These are phyloP conservation scores for Lanistes nyassanus DNA, from an alignment of 1,140 invertebrate species.

Conservation along the genomic window DNA sequence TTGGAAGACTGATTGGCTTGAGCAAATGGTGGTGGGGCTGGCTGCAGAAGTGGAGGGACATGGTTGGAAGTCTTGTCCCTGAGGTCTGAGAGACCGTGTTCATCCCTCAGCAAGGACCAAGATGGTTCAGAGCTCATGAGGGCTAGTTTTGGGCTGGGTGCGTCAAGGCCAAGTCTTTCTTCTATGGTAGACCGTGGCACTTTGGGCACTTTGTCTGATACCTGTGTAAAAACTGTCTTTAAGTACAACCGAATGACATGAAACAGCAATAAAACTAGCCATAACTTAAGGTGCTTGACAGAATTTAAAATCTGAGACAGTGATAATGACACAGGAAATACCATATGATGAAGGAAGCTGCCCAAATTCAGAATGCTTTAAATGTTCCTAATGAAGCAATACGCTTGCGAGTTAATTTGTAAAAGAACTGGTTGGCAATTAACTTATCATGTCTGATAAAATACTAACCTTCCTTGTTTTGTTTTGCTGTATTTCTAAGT, in stretches of 20 bases:
- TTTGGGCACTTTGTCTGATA: slow-evolving; percentile 52
- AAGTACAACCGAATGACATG: too few relatives aligned
- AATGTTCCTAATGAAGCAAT: too few relatives aligned
- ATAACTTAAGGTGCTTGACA: too few relatives aligned
- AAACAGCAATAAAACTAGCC: too few relatives aligned
- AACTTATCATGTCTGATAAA: not conserved
- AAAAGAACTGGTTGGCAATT: too few relatives aligned
- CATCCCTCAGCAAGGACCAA: slow-evolving; percentile 10
- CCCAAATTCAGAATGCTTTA: too few relatives aligned
- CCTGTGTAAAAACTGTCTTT: slow-evolving; percentile 29
- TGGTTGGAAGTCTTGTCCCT: slow-evolving; percentile 14
- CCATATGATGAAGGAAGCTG: too few relatives aligned
- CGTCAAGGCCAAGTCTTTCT: slow-evolving; percentile 52
- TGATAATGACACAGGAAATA: too few relatives aligned
- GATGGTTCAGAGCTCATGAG: not conserved
- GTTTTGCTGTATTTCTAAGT: slow-evolving; percentile 43
- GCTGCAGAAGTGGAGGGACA: slow-evolving; percentile 36
- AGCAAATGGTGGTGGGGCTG: slow-evolving; percentile 13
- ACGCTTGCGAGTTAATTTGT: too few relatives aligned
- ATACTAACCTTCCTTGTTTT: slow-evolving; percentile 46
- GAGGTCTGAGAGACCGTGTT: slow-evolving; percentile 11
- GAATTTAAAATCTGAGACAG: too few relatives aligned
- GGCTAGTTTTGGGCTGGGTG: slow-evolving; percentile 32
- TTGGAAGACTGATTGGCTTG: slow-evolving; percentile 2
- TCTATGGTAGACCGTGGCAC: slow-evolving; percentile 58